Conservation (phyloP, 2,113 vertebrate genomes). For the Neolamprologus sp. region DNA sequence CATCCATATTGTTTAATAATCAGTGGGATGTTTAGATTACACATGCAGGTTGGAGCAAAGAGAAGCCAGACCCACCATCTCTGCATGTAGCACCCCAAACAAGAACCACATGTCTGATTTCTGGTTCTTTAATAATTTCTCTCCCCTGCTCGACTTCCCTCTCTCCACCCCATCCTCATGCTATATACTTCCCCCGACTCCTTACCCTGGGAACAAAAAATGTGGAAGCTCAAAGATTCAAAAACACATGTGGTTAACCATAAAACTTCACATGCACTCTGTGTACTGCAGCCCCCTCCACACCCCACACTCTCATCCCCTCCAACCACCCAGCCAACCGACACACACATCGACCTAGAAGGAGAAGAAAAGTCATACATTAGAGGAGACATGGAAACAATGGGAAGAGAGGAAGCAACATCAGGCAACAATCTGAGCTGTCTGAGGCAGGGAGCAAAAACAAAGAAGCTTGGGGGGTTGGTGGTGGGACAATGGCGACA, state of each 20-base stretch:
- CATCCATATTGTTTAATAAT: conserved; percentile 49
- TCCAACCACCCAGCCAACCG: not conserved
- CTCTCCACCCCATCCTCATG: conserved; percentile 33
- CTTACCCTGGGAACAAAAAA: conserved; percentile 66
- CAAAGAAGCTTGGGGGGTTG: conserved; percentile 42
- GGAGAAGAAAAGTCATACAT: conserved; percentile 48
- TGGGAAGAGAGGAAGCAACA: conserved; percentile 49
- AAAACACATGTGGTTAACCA: conserved; percentile 75
- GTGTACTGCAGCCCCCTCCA: conserved; percentile 11
- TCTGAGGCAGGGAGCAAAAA: conserved; percentile 45
- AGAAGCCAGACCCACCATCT: conserved; percentile 41
- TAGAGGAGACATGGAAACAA: conserved; percentile 77
- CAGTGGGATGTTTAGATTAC: conserved; percentile 54
- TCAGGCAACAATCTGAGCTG: conserved; percentile 52
- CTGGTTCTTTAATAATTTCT: conserved; percentile 19
- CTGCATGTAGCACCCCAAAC: conserved; percentile 49
- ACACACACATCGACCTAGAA: conserved; percentile 48
- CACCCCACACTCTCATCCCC: not conserved
- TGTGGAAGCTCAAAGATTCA: conserved; percentile 63
- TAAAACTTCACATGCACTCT: conserved; percentile 73
- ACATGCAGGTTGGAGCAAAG: conserved; percentile 40
- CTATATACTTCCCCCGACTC: conserved; percentile 26
- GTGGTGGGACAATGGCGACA: conserved; percentile 38
- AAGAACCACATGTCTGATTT: conserved; percentile 62
- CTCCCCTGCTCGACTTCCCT: conserved; percentile 18